Evolutionary conservation across 2,888 invertebrate species (phyloP), one percentile per base, ranked within the genome.

Genomic region (Rhingia rostrata): DNA sequence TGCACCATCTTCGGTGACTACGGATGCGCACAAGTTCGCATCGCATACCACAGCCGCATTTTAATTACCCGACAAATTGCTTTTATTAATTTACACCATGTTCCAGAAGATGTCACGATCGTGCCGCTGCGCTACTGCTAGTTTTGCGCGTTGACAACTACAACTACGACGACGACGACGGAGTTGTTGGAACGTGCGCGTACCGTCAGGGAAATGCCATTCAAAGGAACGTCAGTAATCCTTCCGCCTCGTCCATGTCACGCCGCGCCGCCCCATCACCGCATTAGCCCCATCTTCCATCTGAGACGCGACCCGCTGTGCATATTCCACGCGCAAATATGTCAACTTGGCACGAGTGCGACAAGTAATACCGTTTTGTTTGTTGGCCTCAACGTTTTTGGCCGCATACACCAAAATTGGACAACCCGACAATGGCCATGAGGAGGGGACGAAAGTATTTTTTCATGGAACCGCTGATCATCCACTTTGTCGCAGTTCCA

Each of bases 1-100:
- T 49, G 49, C 4, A 9, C 47, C 69, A 49, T 70, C 39, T 69
- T 58, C 32, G 69, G 49, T 49, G 49, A 49, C 35, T 47, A 39
- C 56, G 47, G 30, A 70, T 82, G 83, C 73, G 63, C 61, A 67
- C 78, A 78, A 63, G 72, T 69, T 78, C 73, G 63, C 67, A 58
- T 69, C 51, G 69, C 74, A 70, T 80, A 70, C 74, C 70, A 32
- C 51, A 70, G 54, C 61, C 64, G 84, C 84, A 84, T 84, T 84
- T 84, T 84, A 84, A 84, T 84, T 84, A 75, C 56, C 74, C 61
- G 84, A 84, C 84, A 84, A 84, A 84, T 84, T 84, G 75, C 84
- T 75, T 84, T 80, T 80, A 84, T 84, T 80, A 64, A 84, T 80
- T 84, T 79, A 84, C 74, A 84, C 79, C 80, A 75, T 84, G 84